Evolutionary conservation across 2,113 vertebrate genomes (phyloP), one percentile per base, ranked within the genome.

Genomic region (Corythornis vintsioides): DNA sequence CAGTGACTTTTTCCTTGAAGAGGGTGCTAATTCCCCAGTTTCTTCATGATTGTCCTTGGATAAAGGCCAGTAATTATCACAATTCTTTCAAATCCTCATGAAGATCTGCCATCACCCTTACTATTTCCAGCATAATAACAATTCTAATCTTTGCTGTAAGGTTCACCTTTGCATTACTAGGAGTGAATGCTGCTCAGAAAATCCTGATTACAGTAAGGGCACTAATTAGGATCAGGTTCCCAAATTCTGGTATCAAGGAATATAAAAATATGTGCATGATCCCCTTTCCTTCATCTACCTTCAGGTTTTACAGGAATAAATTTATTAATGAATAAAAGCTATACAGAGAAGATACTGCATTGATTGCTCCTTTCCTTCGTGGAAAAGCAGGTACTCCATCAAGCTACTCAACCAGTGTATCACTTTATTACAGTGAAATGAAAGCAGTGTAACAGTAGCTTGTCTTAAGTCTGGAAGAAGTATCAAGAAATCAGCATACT

Each of bases 1-100:
- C 60, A 87, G 31, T 69, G 81, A 69, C 60, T 82, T 92, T 66
- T 93, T 53, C 52, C 75, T 93, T 95, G 78, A 79, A 80, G 64
- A 83, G 29, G 21, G 18, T 25, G 42, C 78, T 87, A 84, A 92
- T 93, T 87, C 59, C 52, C 75, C 33, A 70, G 83, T 89, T 92
- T 87, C 75, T 60, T 91, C 53, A 38, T 79, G 74, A 76, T 56
- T 90, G 60, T 70, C 67, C 71, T 92, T 93, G 84, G 78, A 82
- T 26, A 48, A 47, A 60, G 75, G 64, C 86, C 74, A 83, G 67
- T 74, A 87, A 60, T 92, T 93, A 73, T 40, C 7, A 17, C n/a
- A 11, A 45, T 78, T 65, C 75, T 83, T 90, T 78, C 45, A 55
- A 69, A 43, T 28, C 50, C 45, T 11, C 59, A 13, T 71, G 74